Evolutionary conservation across 2,888 invertebrate species (phyloP).

Genomic region (Lissonota sp.): DNA sequence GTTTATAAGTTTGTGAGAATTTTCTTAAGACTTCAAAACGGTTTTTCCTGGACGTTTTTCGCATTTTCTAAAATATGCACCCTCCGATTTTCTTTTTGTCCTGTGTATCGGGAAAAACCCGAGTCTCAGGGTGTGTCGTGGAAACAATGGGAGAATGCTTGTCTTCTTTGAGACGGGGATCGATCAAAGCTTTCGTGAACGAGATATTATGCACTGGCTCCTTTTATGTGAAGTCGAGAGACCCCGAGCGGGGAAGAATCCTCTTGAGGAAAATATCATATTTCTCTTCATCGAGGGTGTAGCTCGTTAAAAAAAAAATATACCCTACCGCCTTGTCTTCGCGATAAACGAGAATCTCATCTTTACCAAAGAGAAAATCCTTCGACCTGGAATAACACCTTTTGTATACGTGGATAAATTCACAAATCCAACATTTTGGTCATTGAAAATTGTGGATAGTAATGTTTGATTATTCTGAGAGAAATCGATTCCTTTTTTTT

Average conservation of each 20-base stretch:
- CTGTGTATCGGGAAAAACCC: background rate
- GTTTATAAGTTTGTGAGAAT: background rate
- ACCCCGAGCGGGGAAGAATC: background rate
- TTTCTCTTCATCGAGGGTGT: constrained; percentile 22
- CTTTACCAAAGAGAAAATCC: constrained; percentile 28
- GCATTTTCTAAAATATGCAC: background rate
- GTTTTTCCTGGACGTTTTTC: background rate
- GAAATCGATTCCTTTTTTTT: constrained; percentile 26
- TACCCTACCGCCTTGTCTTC: constrained; percentile 5
- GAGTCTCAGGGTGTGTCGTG: constrained; percentile 30
- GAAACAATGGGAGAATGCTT: constrained; percentile 28
- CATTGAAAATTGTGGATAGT: background rate
- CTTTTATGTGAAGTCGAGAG: background rate
- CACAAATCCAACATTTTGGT: background rate
- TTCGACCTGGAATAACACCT: constrained; percentile 35
- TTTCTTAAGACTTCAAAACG: background rate
- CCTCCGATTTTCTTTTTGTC: background rate
- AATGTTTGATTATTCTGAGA: constrained; percentile 32
- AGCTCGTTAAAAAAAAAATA: constrained; percentile 51
- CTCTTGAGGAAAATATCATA: constrained; percentile 41
- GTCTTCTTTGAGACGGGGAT: constrained; percentile 11
- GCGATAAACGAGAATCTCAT: constrained; percentile 9
- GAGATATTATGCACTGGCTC: constrained; percentile 17
- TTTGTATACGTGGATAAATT: background rate
- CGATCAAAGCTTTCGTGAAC: constrained; percentile 6